Percentiles rank a stretch among this genome's conserved stretches.
Conservation (phyloP, 1,140 invertebrate species). For the Drosophila triauraria region DNA sequence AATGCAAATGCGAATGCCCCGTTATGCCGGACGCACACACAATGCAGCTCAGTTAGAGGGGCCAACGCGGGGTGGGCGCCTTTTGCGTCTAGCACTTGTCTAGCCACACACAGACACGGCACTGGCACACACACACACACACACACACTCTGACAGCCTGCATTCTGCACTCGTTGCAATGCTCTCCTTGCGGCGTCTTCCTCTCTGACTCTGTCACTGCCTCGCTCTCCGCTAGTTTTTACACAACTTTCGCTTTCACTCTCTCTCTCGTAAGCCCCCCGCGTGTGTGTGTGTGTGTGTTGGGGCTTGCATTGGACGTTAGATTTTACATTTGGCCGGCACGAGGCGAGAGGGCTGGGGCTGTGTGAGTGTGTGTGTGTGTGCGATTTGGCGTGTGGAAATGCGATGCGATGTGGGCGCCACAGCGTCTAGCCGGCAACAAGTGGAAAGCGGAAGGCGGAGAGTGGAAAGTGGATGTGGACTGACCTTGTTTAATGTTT, state of each 20-base stretch:
- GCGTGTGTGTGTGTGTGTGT: conserved; percentile 3
- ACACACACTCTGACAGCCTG: conserved; percentile 17
- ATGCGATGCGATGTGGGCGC: conserved; percentile 45
- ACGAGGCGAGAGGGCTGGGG: conserved; percentile 5
- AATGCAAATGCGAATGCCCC: conserved; percentile 26
- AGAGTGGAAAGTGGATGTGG: conserved; percentile 17
- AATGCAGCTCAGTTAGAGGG: conserved; percentile 4
- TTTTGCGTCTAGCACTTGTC: conserved; percentile 70
- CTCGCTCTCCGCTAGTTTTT: conserved; percentile 70
- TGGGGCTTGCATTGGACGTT: conserved; percentile 41
- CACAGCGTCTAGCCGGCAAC: conserved; percentile 60
- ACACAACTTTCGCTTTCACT: conserved; percentile 77
- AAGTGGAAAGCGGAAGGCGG: conserved; percentile 46
- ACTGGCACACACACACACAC: conserved; percentile 16
- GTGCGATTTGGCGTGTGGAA: conserved; percentile 31
- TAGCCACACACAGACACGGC: conserved; percentile 48
- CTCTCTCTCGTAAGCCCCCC: background rate
- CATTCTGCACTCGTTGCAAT: conserved; percentile 56
- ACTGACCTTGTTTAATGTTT: conserved; percentile 65
- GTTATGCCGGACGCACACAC: conserved; percentile 24
- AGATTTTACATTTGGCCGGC: conserved; percentile 81
- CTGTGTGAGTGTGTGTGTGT: conserved; percentile 1
- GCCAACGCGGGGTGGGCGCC: background rate
- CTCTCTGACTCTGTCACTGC: conserved; percentile 4
- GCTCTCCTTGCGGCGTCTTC: conserved; percentile 50